Percentiles rank a stretch among this genome's conserved stretches.
Evolutionary conservation across 2,113 vertebrate species (phyloP).

Genomic region (Mugil cephalus): DNA sequence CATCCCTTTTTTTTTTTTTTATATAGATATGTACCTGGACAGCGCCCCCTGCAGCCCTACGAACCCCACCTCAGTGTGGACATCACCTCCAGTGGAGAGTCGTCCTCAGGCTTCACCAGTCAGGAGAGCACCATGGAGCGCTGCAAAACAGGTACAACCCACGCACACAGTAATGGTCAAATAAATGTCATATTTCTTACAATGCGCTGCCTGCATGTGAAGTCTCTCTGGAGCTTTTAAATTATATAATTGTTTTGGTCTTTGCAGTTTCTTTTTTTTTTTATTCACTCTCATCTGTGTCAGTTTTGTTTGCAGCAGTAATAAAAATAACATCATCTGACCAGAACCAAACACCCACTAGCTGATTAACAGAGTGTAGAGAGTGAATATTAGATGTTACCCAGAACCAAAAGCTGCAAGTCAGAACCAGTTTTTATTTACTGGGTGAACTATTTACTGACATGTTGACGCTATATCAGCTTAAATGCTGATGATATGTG

Average conservation of each 20-base stretch:
- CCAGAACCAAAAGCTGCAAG: not conserved
- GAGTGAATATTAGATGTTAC: too few relatives aligned
- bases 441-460: not conserved
- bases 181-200: too few relatives aligned
- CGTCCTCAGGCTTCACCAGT: constrained; percentile 89
- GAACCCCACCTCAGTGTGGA: constrained; percentile 87
- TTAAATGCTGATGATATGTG: not conserved
- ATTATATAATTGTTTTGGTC: not conserved
- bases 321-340: not conserved
- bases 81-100: constrained; percentile 87
- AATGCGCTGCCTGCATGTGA: not conserved
- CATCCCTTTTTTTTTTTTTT: not conserved
- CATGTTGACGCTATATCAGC: not conserved
- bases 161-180: not conserved
- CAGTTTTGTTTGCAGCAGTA: not conserved
- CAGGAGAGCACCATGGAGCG: constrained; percentile 93
- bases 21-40: constrained; percentile 83
- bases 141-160: constrained; percentile 87
- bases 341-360: not conserved
- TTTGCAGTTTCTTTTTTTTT: not conserved
- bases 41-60: constrained; percentile 82
- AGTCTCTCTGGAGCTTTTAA: not conserved
- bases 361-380: not conserved
- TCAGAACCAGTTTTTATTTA: not conserved
- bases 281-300: not conserved